These are phyloP conservation scores for Troilus luridus DNA, from an alignment of 2,888 invertebrate species.

Conservation along the genomic window DNA sequence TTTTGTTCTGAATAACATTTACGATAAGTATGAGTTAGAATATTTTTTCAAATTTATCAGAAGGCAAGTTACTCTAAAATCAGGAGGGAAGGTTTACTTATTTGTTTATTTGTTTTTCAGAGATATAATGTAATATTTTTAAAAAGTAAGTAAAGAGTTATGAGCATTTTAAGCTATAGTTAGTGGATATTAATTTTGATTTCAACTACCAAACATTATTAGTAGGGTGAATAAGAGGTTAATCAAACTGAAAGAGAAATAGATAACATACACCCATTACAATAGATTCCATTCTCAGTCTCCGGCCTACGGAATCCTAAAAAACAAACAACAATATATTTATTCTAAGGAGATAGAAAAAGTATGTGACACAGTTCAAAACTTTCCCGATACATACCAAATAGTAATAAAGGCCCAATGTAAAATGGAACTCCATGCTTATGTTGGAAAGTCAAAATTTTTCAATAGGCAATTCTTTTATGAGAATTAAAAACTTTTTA, in stretches of 20 bases:
- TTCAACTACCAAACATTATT: conserved; percentile 14
- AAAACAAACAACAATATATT: conserved; percentile 27
- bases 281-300: conserved; percentile 44
- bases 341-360: background rate
- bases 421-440: background rate
- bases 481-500: too few species aligned
- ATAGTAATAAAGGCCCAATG: background rate
- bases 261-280: conserved; percentile 45
- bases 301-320: conserved; percentile 47
- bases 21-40: background rate
- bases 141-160: background rate
- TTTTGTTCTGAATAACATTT: background rate
- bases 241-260: conserved; percentile 27
- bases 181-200: conserved; percentile 21
- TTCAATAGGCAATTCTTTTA: too few species aligned
- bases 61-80: background rate
- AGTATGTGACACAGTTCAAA: background rate
- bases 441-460: too few species aligned
- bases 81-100: background rate
- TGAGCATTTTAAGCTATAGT: background rate
- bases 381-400: background rate
- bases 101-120: background rate
- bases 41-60: background rate
- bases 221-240: conserved; percentile 27
- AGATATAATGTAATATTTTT: background rate